Base-by-base conservation (phyloP, 2,113 vertebrate species). In the Cyanoliseus patagonus region DNA sequence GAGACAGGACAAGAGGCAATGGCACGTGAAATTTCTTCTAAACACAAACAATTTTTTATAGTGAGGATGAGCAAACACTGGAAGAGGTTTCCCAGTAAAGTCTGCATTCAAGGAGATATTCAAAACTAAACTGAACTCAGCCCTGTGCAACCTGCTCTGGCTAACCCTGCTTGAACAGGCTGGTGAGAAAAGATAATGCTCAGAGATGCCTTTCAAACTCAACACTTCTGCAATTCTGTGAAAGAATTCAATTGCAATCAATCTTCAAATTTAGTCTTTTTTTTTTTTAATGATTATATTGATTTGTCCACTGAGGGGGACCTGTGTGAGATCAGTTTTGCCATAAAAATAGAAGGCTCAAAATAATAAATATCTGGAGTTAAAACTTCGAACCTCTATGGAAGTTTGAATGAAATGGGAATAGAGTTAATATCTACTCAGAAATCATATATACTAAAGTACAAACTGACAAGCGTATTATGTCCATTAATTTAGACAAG, bases 121-220 rank as follows among this genome's bases (percentile, higher is more conserved):
- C 4, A 55, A 51, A 76, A 33, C 3, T 20, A 72, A 41, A 42
- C 3, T 22, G 4, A 7, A n/a, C 11, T 17, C 1, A 3, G 6
- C 8, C 7, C 10, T 75, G 20, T 33, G 22, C 20, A 81, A 46
- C 35, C 13, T 76, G 47, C 27, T 57, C 68, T 76, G 19, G 3
- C 51, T 86, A 59, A 77, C 63, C 9, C 10, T 53, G 4, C 22
- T 59, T 66, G 25, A 66, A 31, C 9, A 53, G 19, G 6, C 10
- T 33, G 13, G 4, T 61, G 31, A 28, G 20, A 74, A 22, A 24
- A 49, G 13, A 20, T 27, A 6, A 47, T 11, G 14, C 81, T 23
- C 24, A 74, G 49, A 82, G 20, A 9, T 81, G 12, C n/a, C 47
- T 90, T 83, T 82, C 25, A 80, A n/a, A 35, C 7, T 73, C 52